Percentiles rank a stretch among this genome's conserved stretches.
phyloP scores from a whole-genome alignment of 2,888 invertebrate genomes.

The Tuberolachnus salignus region DNA sequence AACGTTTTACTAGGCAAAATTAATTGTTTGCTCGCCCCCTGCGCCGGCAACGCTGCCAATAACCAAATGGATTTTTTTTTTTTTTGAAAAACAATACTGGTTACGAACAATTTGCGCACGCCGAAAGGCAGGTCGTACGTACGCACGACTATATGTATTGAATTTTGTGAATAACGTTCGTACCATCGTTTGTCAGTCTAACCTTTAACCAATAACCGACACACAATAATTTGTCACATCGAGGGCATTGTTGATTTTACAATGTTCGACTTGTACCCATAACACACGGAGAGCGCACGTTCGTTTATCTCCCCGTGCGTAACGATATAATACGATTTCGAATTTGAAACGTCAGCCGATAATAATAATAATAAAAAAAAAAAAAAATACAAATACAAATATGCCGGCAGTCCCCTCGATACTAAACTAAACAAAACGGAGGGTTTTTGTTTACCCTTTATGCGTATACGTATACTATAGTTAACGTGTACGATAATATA shows the following conservation, averaged over 20 bases:
- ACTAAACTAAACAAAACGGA: slow-evolving; percentile 37
- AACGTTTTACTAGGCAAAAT: no score
- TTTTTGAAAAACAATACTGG: no score
- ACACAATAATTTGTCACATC: background rate
- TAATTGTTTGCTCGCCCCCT: no score
- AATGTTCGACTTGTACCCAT: slow-evolving; percentile 28
- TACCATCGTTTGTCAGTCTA: slow-evolving; percentile 2
- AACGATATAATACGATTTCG: slow-evolving; percentile 27
- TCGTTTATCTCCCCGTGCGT: slow-evolving; percentile 16
- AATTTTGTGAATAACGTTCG: slow-evolving; percentile 19
- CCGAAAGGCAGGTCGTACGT: background rate
- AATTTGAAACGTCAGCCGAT: slow-evolving; percentile 35
- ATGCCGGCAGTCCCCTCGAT: background rate
- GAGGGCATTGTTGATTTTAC: slow-evolving; percentile 24
- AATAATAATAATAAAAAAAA: no score
- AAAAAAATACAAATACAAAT: slow-evolving; percentile 9
- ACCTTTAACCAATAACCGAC: background rate
- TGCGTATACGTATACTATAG: background rate
- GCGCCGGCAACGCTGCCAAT: no score
- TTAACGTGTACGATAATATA: background rate
- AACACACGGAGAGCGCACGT: background rate
- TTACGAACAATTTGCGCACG: no score
- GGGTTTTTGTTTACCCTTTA: background rate
- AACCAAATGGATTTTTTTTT: no score
- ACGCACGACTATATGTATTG: background rate